These are phyloP conservation scores for Troglohyphantes excavatus DNA, from an alignment of 2,888 invertebrate genomes.

Conservation along the genomic window DNA sequence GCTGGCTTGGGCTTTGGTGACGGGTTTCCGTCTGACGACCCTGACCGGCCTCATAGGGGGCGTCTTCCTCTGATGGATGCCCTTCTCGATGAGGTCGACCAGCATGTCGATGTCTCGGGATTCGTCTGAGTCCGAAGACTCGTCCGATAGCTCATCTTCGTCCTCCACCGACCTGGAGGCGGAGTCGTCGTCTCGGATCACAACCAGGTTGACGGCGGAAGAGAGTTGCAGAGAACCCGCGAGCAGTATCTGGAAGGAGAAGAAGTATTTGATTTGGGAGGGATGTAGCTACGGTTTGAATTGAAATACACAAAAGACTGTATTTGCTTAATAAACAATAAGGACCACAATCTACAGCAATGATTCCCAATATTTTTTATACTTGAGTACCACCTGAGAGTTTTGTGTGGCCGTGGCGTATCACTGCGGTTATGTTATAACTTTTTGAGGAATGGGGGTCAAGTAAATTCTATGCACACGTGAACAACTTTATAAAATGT, in stretches of 20 bases:
- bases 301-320: too few relatives aligned
- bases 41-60: constrained; percentile 7
- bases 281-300: too few relatives aligned
- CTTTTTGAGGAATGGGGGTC: too few relatives aligned
- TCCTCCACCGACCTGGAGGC: constrained; percentile 45
- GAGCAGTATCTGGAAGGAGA: neutral
- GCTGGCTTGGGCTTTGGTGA: constrained; percentile 6
- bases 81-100: constrained; percentile 56
- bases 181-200: constrained; percentile 46
- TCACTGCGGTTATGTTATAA: too few relatives aligned
- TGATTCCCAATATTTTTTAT: too few relatives aligned
- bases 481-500: too few relatives aligned
- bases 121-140: constrained; percentile 15
- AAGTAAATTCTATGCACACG: too few relatives aligned
- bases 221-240: neutral
- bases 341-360: too few relatives aligned
- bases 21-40: neutral
- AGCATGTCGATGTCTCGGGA: constrained; percentile 69
- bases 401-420: too few relatives aligned
- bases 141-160: neutral
- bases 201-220: constrained; percentile 41
- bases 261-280: too few relatives aligned
- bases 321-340: too few relatives aligned
- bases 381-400: too few relatives aligned
- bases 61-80: neutral